A percentile compares a stretch with the other conserved stretches of the same genome.
phyloP scores from a whole-genome alignment of 2,113 vertebrate species.

The Centrocercus urophasianus region DNA sequence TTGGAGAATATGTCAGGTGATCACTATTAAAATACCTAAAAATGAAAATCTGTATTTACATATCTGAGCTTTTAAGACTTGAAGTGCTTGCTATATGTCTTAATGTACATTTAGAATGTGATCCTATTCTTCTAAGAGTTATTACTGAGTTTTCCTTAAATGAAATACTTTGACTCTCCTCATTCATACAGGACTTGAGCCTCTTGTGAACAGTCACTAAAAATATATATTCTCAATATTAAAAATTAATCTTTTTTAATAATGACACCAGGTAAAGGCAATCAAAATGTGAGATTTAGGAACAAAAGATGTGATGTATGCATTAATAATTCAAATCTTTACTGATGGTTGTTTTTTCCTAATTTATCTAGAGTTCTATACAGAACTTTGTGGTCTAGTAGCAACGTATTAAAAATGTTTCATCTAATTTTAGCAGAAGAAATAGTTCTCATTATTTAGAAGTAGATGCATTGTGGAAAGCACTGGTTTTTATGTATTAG shows the following conservation, averaged over 20 bases:
- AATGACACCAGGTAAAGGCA: neutral
- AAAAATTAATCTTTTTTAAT: neutral
- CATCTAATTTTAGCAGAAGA: neutral
- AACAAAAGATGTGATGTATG: neutral
- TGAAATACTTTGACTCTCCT: neutral
- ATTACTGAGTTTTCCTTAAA: neutral
- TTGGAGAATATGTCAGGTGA: neutral
- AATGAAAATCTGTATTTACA: neutral
- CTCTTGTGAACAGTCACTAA: neutral
- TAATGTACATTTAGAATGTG: neutral
- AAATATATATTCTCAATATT: neutral
- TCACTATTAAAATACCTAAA: neutral
- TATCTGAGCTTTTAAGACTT: neutral
- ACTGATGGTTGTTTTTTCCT: neutral
- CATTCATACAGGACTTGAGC: neutral
- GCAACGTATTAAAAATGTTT: neutral
- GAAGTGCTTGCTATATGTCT: neutral
- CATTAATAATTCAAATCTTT: conserved; percentile 41
- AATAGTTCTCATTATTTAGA: neutral
- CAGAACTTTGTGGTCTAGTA: neutral
- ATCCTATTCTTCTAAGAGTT: neutral
- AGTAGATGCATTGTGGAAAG: neutral
- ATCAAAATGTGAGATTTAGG: neutral
- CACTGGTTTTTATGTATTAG: conserved; percentile 2
- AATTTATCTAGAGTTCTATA: neutral